Conservation (phyloP, 2,113 vertebrate genomes). For the Tinamus guttatus region DNA sequence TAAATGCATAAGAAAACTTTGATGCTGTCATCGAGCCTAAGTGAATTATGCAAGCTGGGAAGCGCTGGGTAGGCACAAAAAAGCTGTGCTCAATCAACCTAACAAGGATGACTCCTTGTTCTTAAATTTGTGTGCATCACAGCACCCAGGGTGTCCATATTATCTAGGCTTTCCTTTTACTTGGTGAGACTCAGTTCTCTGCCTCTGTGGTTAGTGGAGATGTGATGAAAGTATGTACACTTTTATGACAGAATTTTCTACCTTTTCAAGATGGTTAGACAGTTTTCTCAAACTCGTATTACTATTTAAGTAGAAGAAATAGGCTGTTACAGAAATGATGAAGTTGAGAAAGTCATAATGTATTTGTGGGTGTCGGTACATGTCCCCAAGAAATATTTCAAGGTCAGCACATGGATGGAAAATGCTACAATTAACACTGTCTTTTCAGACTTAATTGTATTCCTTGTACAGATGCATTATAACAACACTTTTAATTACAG, state of each 20-base stretch:
- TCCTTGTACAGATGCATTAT: background rate
- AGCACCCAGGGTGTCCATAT: fast-evolving
- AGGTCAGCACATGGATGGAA: background rate
- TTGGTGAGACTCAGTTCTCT: background rate
- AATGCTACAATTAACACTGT: background rate
- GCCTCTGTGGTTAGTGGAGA: background rate
- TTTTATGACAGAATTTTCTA: background rate
- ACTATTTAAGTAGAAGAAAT: background rate
- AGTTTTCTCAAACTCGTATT: background rate
- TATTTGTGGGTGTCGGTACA: background rate
- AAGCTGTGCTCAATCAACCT: fast-evolving
- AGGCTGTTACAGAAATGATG: background rate
- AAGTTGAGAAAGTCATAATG: background rate
- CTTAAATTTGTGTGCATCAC: background rate
- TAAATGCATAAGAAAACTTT: background rate
- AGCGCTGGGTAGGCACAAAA: background rate
- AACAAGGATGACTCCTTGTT: background rate
- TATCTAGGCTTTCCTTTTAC: background rate
- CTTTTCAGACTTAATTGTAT: constrained; percentile 17
- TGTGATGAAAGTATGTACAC: background rate
- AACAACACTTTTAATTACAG: constrained; percentile 46
- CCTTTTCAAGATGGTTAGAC: background rate
- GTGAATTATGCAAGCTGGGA: background rate
- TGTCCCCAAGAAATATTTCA: constrained; percentile 1
- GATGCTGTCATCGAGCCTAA: background rate